A percentile compares a stretch with the other conserved stretches of the same genome.
Evolutionary conservation across 2,113 vertebrate species (phyloP).

Genomic region (Perognathus longimembris): DNA sequence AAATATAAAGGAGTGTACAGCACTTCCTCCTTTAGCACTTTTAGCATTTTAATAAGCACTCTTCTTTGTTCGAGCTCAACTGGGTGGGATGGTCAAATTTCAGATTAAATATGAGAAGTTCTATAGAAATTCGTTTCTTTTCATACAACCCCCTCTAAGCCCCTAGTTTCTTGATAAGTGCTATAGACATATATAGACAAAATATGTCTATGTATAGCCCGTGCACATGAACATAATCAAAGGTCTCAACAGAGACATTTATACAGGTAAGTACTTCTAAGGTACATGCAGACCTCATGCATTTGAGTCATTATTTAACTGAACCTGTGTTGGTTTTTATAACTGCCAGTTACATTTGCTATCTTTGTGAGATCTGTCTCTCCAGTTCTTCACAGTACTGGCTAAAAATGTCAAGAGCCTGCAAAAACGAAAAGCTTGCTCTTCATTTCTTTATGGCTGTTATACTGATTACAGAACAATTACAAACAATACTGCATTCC

Average conservation of each 20-base stretch:
- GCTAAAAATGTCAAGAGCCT: not conserved
- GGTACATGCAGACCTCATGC: not conserved
- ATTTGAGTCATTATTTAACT: not conserved
- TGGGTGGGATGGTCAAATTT: constrained; percentile 9
- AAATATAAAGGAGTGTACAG: not conserved
- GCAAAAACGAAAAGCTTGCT: not conserved
- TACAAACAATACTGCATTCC: not conserved
- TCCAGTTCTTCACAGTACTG: fast-evolving
- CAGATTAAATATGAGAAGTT: not conserved
- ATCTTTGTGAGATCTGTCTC: not conserved
- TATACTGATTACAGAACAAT: not conserved
- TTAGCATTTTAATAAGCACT: constrained; percentile 3
- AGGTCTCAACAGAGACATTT: too few species aligned
- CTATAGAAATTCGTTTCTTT: not conserved
- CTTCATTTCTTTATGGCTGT: not conserved
- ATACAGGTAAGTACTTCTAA: too few species aligned
- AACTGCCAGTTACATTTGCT: not conserved
- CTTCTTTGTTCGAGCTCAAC: not conserved
- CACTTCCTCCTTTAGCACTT: not conserved
- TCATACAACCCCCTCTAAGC: not conserved
- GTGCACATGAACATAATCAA: too few species aligned
- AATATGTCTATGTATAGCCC: too few species aligned
- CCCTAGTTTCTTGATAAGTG: not conserved
- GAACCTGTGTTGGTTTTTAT: not conserved
- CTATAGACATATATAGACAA: too few species aligned